phyloP scores from a whole-genome alignment of 2,797 vertebrate genomes.

The Lacerta bilineata region DNA sequence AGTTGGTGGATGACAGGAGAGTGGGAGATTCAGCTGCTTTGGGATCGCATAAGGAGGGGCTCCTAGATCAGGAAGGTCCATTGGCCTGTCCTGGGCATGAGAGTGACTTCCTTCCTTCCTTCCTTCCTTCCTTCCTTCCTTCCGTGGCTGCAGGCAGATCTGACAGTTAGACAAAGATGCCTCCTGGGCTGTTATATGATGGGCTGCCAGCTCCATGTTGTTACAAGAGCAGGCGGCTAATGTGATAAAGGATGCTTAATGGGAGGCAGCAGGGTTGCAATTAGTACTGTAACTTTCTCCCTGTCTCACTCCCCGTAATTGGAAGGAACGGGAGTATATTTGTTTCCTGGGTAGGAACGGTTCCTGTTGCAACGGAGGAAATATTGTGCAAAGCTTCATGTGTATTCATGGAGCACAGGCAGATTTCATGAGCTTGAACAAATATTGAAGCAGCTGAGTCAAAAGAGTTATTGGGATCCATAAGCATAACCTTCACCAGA shows the following conservation, averaged over 20 bases:
- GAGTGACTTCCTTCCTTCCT: not conserved
- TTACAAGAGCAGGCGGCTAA: rapidly evolving
- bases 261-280: conserved; percentile 45
- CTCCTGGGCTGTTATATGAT: no score
- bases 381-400: not conserved
- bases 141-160: not conserved
- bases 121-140: not conserved
- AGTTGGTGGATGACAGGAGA: no score
- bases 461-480: not conserved
- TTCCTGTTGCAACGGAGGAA: not conserved
- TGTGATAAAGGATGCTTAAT: not conserved
- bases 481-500: not conserved
- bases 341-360: not conserved
- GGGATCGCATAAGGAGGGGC: not conserved
- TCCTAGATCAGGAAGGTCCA: not conserved
- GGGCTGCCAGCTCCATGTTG: not conserved
- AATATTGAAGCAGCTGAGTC: conserved; percentile 16
- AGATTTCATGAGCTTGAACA: not conserved
- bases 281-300: not conserved
- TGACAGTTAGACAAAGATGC: not conserved
- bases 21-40: not conserved
- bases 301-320: not conserved
- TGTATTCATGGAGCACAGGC: not conserved
- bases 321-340: conserved; percentile 16
- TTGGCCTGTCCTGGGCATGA: not conserved